Base-by-base conservation (phyloP, 2,113 vertebrate genomes). In the Phodopus roborovskii region DNA sequence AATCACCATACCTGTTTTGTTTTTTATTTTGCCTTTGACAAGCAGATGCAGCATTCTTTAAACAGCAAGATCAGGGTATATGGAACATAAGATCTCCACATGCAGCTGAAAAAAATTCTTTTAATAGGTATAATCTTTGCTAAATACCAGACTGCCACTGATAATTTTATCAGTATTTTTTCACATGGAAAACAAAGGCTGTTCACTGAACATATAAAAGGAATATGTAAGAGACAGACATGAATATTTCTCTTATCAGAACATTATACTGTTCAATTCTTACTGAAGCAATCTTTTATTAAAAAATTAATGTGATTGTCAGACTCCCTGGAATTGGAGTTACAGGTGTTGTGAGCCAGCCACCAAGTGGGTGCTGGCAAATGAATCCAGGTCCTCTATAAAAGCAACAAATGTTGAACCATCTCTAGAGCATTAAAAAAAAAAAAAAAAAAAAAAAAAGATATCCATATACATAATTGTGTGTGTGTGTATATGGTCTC, bases 1-100 rank as follows among this genome's bases (percentile, higher is more conserved):
- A 92, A 94, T 6, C 17, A 64, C 84, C 62, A 97, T 53, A 64
- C 58, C 86, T 96, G 93, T 85, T 95, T 94, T 93, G 13, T 66
- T 88, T 75, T 86, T 87, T 88, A 74, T 53, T 93, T 88, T 92
- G 50, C 71, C 60, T 53, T 7, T 93, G 70, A n/a, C 53, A 84
- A 83, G 84, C 64, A 95, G 58, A 92, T 88, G 68, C 2, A 85
- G 71, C 28, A 95, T 88, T 94, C 39, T 58, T 92, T 86, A 97
- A 97, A 90, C 48, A 91, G 48, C 24, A 84, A 93, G 50, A 88
- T 90, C 79, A 94, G 28, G 90, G 81, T 88, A 91, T 62, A 90
- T 82, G 60, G 53, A 85, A 95, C 62, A 90, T 73, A 95, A 82
- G 79, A 88, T 60, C 53, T 88, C 85, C 92, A 96, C 39, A 94